Evolutionary conservation across 2,113 vertebrate genomes (phyloP).

Genomic region (Cricetomys ansorgei): DNA sequence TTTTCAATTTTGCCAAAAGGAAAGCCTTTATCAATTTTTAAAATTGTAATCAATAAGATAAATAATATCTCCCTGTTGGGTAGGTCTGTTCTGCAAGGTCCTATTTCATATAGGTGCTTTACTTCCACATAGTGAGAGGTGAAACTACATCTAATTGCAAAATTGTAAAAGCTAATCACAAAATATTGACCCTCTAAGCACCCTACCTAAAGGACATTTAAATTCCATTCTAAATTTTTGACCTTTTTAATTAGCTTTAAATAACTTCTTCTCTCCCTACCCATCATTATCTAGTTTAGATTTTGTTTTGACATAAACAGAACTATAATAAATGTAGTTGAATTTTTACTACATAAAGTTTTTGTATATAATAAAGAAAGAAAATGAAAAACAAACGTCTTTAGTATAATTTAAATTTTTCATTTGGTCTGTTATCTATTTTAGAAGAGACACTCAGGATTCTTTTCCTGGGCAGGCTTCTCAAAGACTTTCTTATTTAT

Average conservation of each 20-base stretch:
- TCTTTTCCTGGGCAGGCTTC: background rate
- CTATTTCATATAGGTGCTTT: background rate
- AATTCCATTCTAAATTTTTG: background rate
- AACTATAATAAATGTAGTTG: background rate
- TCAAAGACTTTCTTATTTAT: background rate
- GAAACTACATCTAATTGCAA: background rate
- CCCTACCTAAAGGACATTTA: accelerated
- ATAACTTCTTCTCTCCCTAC: background rate
- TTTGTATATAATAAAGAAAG: background rate
- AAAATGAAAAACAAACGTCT: background rate
- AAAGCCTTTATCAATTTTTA: background rate
- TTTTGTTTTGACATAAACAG: background rate
- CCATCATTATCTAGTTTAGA: background rate
- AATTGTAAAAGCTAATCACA: background rate
- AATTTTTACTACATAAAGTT: background rate
- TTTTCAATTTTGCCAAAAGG: background rate
- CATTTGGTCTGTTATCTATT: background rate
- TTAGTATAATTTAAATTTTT: background rate
- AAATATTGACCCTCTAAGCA: background rate
- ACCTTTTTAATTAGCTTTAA: background rate
- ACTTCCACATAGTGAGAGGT: background rate
- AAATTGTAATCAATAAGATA: background rate
- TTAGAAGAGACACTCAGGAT: background rate
- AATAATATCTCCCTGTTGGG: background rate
- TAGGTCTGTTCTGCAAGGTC: accelerated